A percentile compares a stretch with the other conserved stretches of the same genome.
phyloP scores from a whole-genome alignment of 2,797 vertebrate genomes.

The Poeciliopsis infans region DNA sequence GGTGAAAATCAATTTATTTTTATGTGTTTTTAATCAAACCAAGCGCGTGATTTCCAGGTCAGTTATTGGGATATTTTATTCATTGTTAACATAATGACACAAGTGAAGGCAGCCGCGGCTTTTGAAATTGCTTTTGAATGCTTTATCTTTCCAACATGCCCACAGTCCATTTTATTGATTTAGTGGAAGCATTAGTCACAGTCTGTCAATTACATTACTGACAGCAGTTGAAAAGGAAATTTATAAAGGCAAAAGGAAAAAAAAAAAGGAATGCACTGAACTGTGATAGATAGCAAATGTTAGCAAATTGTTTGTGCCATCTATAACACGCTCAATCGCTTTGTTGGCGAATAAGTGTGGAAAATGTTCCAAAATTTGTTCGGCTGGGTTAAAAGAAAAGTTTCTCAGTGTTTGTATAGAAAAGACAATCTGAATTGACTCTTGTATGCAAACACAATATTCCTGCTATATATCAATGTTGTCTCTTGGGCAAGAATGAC shows the following conservation, averaged over 20 bases:
- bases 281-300: conserved; percentile 40
- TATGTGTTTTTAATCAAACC: conserved; percentile 24
- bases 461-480: conserved; percentile 30
- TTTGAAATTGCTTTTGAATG: conserved; percentile 35
- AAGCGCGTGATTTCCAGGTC: neutral
- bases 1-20: conserved; percentile 46
- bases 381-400: conserved; percentile 19
- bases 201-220: conserved; percentile 40
- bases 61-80: conserved; percentile 17
- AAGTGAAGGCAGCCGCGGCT: conserved; percentile 21
- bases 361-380: conserved; percentile 40
- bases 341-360: conserved; percentile 25
- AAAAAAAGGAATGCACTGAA: conserved; percentile 25
- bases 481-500: conserved; percentile 8
- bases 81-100: conserved; percentile 9
- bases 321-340: conserved; percentile 19
- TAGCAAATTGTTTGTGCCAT: conserved; percentile 21
- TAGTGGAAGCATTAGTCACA: conserved; percentile 55
- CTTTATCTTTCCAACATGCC: conserved; percentile 41
- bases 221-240: conserved; percentile 20
- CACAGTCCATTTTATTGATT: conserved; percentile 60
- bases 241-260: conserved; percentile 11
- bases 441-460: conserved; percentile 31
- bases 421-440: conserved; percentile 14
- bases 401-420: neutral